Evolutionary conservation across 1,140 invertebrate species (phyloP), one percentile per base, ranked within the genome.

Genomic region (Drosophila nebulosa): DNA sequence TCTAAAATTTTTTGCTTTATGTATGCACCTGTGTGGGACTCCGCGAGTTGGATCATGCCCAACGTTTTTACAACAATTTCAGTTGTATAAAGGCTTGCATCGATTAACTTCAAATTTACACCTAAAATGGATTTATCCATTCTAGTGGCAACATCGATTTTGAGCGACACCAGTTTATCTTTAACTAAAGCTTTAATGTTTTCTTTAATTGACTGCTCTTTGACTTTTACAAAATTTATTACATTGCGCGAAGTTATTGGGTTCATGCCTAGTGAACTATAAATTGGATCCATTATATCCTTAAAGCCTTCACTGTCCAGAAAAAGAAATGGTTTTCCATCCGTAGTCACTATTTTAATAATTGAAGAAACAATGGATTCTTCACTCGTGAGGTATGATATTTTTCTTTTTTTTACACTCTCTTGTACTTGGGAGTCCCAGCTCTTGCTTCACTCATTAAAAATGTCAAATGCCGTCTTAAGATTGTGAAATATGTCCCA

Each of bases 31-130:
- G 46, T 51, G 46, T 51, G 46, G 46, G 46, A 51, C 14, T 22
- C 46, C 46, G 0, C 21, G 46, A 51, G 46, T 51, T 22, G 46
- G 52, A 62, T 62, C 52, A 63, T 65, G 14, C 62, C 68, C 14
- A 64, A 35, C 5, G 67, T 69, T 36, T 69, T 64, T 14, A 65
- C 36, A 9, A 69, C 42, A 53, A 65, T 60, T n/a, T 70, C 62
- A 32, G 50, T 10, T 42, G 50, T 57, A 42, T 4, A 14, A 3
- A 50, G 27, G 22, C 6, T 66, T 6, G 57, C 46, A 12, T 60
- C 24, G 4, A 70, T 64, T 22, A 70, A 51, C 59, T 56, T 35
- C 24, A 72, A 66, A 57, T 72, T 66, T n/a, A 72, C 64, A 18
- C 64, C 64, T 18, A 56, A 35, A 51, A 71, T 61, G 21, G 57